These are phyloP conservation scores for Pundamilia nyererei DNA, from an alignment of 2,113 vertebrate genomes.

Conservation along the genomic window DNA sequence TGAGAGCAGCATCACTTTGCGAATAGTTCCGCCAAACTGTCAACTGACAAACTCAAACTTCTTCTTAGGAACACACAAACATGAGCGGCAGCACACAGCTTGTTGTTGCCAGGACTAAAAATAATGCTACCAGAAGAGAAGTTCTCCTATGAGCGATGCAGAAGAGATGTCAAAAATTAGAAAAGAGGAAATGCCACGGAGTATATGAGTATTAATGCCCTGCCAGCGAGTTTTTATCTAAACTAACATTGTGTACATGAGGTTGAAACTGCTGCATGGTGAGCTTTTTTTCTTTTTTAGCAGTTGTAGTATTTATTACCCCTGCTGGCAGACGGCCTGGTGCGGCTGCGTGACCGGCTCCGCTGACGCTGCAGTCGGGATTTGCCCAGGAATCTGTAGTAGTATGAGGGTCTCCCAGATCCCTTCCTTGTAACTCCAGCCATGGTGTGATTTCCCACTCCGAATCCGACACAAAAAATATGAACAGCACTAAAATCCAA, in stretches of 20 bases:
- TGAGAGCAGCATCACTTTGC: slow-evolving; percentile 11
- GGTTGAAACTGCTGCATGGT: not conserved
- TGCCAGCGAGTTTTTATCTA: not conserved
- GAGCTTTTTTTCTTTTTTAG: not conserved
- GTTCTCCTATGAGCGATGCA: not conserved
- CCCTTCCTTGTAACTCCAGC: slow-evolving; percentile 86
- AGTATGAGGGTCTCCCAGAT: slow-evolving; percentile 88
- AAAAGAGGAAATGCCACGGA: not conserved
- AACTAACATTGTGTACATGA: not conserved
- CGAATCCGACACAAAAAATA: not conserved
- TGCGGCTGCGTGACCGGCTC: slow-evolving; percentile 91
- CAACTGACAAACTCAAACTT: not conserved
- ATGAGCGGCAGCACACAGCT: not conserved
- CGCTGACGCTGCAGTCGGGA: slow-evolving; percentile 91
- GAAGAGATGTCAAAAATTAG: not conserved
- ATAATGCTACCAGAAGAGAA: not conserved
- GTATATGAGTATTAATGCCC: not conserved
- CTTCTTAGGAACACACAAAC: not conserved
- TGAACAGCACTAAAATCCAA: not conserved
- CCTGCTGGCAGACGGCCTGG: slow-evolving; percentile 75
- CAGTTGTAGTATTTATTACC: slow-evolving; percentile 72
- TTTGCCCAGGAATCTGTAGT: slow-evolving; percentile 91
- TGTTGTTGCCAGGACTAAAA: not conserved
- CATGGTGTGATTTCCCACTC: slow-evolving; percentile 68
- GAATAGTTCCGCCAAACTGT: slow-evolving; percentile 36